These are phyloP conservation scores for Tricholaema leucomelas DNA, from an alignment of 2,113 vertebrate species.

Conservation along the genomic window DNA sequence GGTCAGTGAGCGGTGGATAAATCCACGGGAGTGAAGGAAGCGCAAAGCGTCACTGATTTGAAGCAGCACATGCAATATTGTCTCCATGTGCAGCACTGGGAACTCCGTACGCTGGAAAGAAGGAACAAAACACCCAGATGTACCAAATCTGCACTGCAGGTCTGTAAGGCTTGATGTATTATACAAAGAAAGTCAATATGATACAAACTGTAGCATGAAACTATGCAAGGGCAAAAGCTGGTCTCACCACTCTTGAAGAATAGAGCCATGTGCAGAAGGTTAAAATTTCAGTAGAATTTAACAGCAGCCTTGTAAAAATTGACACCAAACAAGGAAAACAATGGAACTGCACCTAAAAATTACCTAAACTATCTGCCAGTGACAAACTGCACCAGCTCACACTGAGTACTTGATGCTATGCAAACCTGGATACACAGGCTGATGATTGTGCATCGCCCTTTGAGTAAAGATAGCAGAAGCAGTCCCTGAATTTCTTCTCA, in stretches of 20 bases:
- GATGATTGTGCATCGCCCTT: neutral
- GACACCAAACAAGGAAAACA: neutral
- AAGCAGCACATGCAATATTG: constrained; percentile 71
- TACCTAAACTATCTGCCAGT: neutral
- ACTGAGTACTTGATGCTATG: neutral
- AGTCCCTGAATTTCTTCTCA: neutral
- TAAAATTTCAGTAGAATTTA: neutral
- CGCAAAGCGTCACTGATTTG: constrained; percentile 70
- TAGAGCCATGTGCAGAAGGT: neutral
- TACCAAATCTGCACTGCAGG: neutral
- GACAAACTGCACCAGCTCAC: neutral
- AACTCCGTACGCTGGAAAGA: constrained; percentile 72
- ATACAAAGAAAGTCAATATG: neutral
- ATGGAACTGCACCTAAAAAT: neutral
- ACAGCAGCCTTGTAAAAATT: neutral
- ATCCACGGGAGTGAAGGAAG: constrained; percentile 73
- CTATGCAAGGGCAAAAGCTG: neutral
- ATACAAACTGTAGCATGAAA: neutral
- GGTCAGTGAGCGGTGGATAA: constrained; percentile 76
- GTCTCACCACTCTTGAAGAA: neutral
- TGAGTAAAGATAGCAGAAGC: neutral
- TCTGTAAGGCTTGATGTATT: accelerated
- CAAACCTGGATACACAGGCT: neutral
- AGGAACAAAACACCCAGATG: too few relatives aligned
- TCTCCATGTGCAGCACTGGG: constrained; percentile 72